phyloP scores from a whole-genome alignment of 2,888 invertebrate genomes.

The Sympetrum striolatum region DNA sequence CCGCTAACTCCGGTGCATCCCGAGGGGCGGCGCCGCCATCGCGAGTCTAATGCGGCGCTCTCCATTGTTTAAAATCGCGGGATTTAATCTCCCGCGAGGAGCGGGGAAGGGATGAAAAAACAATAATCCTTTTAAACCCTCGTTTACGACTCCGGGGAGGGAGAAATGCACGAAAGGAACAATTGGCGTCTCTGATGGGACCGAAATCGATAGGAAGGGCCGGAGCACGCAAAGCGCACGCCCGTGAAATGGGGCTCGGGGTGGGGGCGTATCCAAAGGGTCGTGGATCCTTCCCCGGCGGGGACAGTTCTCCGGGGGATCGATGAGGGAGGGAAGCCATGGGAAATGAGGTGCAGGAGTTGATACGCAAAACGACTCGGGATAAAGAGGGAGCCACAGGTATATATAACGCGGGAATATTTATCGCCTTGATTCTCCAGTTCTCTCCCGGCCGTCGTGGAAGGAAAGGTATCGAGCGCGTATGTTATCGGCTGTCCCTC shows the following conservation, averaged over 20 bases:
- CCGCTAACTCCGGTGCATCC: neutral
- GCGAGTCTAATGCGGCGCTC: neutral
- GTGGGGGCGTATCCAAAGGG: neutral
- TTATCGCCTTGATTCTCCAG: neutral
- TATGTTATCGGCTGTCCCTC: too few species aligned
- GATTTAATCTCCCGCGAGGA: neutral
- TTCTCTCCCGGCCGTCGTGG: too few species aligned
- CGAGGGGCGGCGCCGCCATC: neutral
- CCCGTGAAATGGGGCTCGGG: neutral
- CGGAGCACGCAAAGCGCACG: conserved; percentile 28
- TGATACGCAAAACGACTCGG: neutral
- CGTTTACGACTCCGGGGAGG: neutral
- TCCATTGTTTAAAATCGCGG: neutral
- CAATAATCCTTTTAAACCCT: neutral
- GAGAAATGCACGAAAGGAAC: neutral
- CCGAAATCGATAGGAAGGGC: conserved; percentile 3
- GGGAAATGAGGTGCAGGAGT: neutral
- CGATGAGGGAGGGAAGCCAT: neutral
- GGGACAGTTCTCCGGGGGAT: neutral
- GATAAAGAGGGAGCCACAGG: neutral
- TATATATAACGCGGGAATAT: neutral
- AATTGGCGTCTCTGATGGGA: neutral
- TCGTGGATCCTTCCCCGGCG: neutral
- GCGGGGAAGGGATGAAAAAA: neutral
- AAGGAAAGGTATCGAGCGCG: too few species aligned